phyloP scores from a whole-genome alignment of 1,140 invertebrate genomes.

The Oscheius sp. region DNA sequence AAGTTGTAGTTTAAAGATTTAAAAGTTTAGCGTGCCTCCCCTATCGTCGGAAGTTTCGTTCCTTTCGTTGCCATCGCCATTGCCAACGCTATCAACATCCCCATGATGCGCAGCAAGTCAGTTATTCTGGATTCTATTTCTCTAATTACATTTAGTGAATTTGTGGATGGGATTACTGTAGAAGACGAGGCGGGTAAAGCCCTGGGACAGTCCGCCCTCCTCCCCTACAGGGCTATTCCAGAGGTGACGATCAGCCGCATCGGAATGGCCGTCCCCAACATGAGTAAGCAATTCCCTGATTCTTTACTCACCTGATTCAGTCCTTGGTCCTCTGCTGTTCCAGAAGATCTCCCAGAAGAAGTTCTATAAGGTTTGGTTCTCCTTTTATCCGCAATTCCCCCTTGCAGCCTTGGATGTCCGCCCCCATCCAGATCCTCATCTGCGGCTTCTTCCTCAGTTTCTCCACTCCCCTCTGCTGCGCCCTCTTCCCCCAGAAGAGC shows the following conservation, averaged over 20 bases:
- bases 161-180: constrained; percentile 63
- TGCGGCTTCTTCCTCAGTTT: constrained; percentile 44
- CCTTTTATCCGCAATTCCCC: background rate
- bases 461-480: constrained; percentile 56
- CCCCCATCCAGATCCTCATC: constrained; percentile 39
- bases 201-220: constrained; percentile 69
- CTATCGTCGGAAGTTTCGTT: constrained; percentile 67
- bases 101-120: constrained; percentile 74
- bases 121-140: background rate
- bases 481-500: constrained; percentile 52
- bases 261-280: constrained; percentile 82
- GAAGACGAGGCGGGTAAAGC: constrained; percentile 62
- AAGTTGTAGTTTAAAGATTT: background rate
- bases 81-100: constrained; percentile 87
- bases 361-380: too few species aligned
- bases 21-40: background rate
- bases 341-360: background rate
- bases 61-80: constrained; percentile 83
- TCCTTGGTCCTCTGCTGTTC: constrained; percentile 14
- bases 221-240: constrained; percentile 75
- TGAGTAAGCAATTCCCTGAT: constrained; percentile 71
- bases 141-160: constrained; percentile 54
- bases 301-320: background rate
- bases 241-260: constrained; percentile 82
- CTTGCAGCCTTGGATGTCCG: constrained; percentile 24